Conservation (phyloP, 2,797 vertebrate genomes). For the Acanthis flammea region DNA sequence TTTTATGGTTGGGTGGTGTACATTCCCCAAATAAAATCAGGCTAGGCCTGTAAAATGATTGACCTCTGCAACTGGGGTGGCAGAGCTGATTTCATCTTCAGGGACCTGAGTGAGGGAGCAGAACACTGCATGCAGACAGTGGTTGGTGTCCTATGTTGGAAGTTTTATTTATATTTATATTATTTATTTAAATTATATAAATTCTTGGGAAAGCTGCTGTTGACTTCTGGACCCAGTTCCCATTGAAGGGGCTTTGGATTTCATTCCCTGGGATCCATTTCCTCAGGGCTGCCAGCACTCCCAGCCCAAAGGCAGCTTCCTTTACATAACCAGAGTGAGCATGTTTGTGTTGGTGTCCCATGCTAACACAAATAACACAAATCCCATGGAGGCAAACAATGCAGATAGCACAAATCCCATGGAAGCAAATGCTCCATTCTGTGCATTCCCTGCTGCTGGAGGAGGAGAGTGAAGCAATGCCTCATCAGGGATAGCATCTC, state of each 20-base stretch:
- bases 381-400: background rate
- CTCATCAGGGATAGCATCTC: background rate
- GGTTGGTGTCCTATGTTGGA: rapidly evolving
- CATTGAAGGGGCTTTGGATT: background rate
- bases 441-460: rapidly evolving
- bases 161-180: background rate
- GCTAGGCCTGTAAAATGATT: background rate
- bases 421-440: background rate
- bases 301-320: background rate
- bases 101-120: background rate
- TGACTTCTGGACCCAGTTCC: background rate
- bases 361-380: background rate
- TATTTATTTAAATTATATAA: too few relatives aligned
- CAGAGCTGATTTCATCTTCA: background rate
- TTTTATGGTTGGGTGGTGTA: background rate
- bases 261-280: background rate
- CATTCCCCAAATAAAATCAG: background rate
- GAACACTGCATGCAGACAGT: background rate
- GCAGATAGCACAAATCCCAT: background rate
- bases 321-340: background rate
- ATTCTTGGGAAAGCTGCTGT: background rate
- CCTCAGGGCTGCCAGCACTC: background rate
- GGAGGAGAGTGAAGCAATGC: background rate
- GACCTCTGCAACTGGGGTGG: background rate
- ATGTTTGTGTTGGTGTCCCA: background rate